A percentile compares a stretch with the other conserved stretches of the same genome.
These are phyloP conservation scores for Dolichomitus sp. DNA, from an alignment of 2,888 invertebrate species.

Conservation along the genomic window DNA sequence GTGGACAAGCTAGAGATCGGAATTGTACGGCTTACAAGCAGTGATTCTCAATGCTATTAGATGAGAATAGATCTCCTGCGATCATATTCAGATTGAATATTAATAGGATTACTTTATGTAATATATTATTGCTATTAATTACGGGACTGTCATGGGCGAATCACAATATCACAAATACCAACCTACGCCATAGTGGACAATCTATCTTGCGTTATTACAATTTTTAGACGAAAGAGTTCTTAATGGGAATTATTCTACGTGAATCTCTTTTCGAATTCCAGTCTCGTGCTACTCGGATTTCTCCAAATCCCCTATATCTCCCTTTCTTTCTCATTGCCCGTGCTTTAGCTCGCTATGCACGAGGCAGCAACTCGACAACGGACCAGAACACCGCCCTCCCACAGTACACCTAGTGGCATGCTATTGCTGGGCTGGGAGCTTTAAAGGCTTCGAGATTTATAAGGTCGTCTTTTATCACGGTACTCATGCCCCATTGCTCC, in stretches of 20 bases:
- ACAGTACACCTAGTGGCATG: background rate
- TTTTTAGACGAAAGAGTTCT: background rate
- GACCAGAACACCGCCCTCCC: constrained; percentile 14
- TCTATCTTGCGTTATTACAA: constrained; percentile 7
- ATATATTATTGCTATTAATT: background rate
- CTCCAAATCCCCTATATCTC: constrained; percentile 16
- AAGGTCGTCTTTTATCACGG: constrained; percentile 68
- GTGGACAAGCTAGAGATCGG: no score
- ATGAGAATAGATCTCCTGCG: no score
- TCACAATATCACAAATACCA: background rate
- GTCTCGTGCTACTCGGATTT: constrained; percentile 25
- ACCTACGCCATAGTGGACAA: background rate
- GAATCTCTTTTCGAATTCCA: background rate
- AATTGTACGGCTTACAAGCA: no score
- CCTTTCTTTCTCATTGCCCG: constrained; percentile 16
- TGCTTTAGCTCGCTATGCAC: constrained; percentile 27
- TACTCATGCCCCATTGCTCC: constrained; percentile 68
- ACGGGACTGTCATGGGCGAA: background rate
- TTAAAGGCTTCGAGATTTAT: constrained; percentile 65
- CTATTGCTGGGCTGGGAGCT: constrained; percentile 57
- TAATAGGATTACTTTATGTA: no score
- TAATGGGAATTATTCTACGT: background rate
- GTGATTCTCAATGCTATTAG: no score
- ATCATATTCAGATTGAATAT: no score
- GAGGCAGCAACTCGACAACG: constrained; percentile 42